Percentiles rank a stretch among this genome's conserved stretches.
These are phyloP conservation scores for Nebria ingens DNA, from an alignment of 1,140 invertebrate species.

Conservation along the genomic window DNA sequence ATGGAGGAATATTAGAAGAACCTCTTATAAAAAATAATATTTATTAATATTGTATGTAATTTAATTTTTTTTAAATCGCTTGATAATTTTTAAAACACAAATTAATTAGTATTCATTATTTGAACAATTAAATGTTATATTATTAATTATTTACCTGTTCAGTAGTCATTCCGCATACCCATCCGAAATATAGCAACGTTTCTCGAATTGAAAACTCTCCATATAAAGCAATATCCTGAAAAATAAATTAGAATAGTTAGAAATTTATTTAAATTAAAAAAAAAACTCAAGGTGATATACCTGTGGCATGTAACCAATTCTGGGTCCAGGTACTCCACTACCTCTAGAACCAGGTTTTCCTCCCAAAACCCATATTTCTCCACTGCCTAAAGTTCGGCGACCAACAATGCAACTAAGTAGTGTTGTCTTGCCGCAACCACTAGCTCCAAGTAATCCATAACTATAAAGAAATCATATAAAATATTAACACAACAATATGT, in stretches of 20 bases:
- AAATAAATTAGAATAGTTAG: slow-evolving; percentile 20
- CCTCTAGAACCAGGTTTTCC: slow-evolving; percentile 71
- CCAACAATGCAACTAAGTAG: slow-evolving; percentile 77
- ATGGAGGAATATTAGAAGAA: too few species aligned
- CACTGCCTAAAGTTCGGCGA: slow-evolving; percentile 59
- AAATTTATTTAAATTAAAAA: slow-evolving; percentile 3
- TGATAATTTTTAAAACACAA: too few species aligned
- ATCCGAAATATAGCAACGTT: slow-evolving; percentile 85
- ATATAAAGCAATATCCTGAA: slow-evolving; percentile 81
- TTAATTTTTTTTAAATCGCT: too few species aligned
- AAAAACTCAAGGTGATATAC: slow-evolving; percentile 31
- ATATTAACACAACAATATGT: too few species aligned
- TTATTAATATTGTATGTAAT: too few species aligned
- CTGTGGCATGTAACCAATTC: slow-evolving; percentile 57
- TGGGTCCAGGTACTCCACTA: slow-evolving; percentile 55
- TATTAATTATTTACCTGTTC: slow-evolving; percentile 45
- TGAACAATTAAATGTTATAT: too few species aligned
- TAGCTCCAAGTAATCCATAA: slow-evolving; percentile 74
- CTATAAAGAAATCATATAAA: slow-evolving; percentile 37
- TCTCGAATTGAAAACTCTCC: slow-evolving; percentile 85
- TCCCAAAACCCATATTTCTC: slow-evolving; percentile 73
- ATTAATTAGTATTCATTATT: too few species aligned
- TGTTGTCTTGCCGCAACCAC: slow-evolving; percentile 77
- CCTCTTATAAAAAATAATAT: too few species aligned
- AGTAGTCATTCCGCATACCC: slow-evolving; percentile 71